These are phyloP conservation scores for Clarias laeviceps DNA, from an alignment of 2,797 vertebrate genomes.

Conservation along the genomic window DNA sequence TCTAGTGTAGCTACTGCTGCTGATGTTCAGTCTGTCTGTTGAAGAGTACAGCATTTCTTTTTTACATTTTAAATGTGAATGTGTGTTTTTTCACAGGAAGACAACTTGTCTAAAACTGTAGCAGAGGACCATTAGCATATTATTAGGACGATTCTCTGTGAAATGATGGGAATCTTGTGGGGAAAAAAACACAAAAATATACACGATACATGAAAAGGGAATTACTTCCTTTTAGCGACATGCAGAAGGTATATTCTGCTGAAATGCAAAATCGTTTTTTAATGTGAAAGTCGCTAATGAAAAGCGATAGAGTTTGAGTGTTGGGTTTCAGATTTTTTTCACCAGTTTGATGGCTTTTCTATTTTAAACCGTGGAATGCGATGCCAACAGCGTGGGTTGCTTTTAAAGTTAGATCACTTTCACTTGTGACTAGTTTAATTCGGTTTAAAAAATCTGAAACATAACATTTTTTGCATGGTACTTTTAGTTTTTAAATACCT, in stretches of 20 bases:
- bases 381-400: background rate
- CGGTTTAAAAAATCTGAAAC: no score
- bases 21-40: background rate
- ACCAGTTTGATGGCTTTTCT: background rate
- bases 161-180: background rate
- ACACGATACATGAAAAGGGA: background rate
- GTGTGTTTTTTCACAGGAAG: background rate
- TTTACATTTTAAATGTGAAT: background rate
- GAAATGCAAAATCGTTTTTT: background rate
- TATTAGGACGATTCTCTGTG: background rate
- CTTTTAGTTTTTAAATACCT: background rate
- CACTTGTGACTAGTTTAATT: background rate
- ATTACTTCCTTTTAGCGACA: background rate
- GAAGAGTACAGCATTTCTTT: background rate
- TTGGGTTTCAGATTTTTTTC: background rate
- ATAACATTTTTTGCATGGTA: no score
- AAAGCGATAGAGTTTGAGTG: background rate
- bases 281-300: background rate
- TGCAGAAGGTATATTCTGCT: background rate
- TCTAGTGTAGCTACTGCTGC: background rate
- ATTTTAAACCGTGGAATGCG: background rate
- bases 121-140: background rate
- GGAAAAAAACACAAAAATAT: background rate
- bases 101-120: background rate
- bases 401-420: background rate